Percentiles rank a stretch among this genome's conserved stretches.
Conservation (phyloP, 2,797 vertebrate genomes). For the Parambassis ranga region DNA sequence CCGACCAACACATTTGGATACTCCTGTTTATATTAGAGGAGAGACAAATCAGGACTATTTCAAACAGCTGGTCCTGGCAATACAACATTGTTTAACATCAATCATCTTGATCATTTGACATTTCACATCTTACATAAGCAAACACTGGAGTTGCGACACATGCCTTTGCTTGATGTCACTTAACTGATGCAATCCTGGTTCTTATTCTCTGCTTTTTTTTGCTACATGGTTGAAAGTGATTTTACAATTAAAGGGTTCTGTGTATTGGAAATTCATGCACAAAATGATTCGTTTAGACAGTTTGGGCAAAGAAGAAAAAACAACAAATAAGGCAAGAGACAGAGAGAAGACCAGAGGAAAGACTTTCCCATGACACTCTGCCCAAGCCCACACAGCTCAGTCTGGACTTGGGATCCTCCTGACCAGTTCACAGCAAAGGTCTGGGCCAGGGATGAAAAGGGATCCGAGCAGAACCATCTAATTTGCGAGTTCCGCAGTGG, state of each 20-base stretch:
- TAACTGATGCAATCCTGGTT: background rate
- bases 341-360: slow-evolving; percentile 27
- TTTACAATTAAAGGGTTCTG: no score
- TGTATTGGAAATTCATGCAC: no score
- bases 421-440: slow-evolving; percentile 70
- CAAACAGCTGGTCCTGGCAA: slow-evolving; percentile 8
- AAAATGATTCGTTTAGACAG: slow-evolving; percentile 18
- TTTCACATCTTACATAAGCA: background rate
- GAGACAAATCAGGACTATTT: slow-evolving; percentile 26
- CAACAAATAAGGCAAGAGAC: slow-evolving; percentile 26
- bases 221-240: no score
- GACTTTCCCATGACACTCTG: slow-evolving; percentile 73
- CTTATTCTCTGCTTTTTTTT: background rate
- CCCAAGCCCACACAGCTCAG: slow-evolving; percentile 61
- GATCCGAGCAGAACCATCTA: slow-evolving; percentile 64
- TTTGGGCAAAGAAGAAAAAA: slow-evolving; percentile 8
- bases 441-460: slow-evolving; percentile 68
- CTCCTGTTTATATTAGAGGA: slow-evolving; percentile 79
- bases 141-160: background rate
- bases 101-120: slow-evolving; percentile 38
- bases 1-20: slow-evolving; percentile 89
- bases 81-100: slow-evolving; percentile 45
- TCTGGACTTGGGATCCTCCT: slow-evolving; percentile 60
- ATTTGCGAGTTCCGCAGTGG: slow-evolving; percentile 72
- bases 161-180: background rate